Evolutionary conservation across 2,113 vertebrate genomes (phyloP), one percentile per base, ranked within the genome.

Genomic region (Edolisoma coerulescens): DNA sequence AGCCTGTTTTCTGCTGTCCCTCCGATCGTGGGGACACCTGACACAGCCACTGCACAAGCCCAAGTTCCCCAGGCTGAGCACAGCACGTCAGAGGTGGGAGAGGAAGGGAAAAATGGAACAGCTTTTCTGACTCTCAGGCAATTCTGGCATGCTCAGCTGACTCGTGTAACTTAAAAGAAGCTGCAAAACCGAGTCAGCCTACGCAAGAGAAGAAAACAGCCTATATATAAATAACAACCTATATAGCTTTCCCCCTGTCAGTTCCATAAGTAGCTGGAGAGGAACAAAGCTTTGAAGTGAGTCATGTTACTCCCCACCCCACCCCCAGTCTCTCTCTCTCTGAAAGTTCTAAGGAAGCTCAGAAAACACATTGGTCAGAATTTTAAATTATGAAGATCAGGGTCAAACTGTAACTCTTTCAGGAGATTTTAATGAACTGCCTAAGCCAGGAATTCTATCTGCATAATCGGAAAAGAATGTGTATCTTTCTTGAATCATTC

Each of bases 221-320:
- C 60, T 90, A 47, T 73, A 77, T 89, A 93, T 63, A 95, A 96
- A 93, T 88, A 96, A 86, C 75, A 95, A 86, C 76, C 95, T 74
- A 77, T 86, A 84, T 92, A 92, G 59, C 68, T 45, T 94, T 70
- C 37, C 50, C 63, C 39, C n/a, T 88, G 82, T 63, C 79, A 80
- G 65, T 84, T 86, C 86, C 76, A 5, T 59, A 88, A 95, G 88
- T 37, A 92, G 50, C 20, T 90, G 78, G 67, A 85, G 74, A 82
- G 82, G 88, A 95, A 90, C 83, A 95, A 94, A 95, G 67, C 63
- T 82, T 83, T 77, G 39, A 91, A 90, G 56, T 91, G 90, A 95
- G 75, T 95, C 90, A 87, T 54, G 42, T 74, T 80, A 69, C 35
- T 47, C 82, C 54, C 41, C n/a, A 54, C 28, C 47, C 84, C 54